Evolutionary conservation across 2,888 invertebrate genomes (phyloP).

Genomic region (Schizotus pectinicornis): DNA sequence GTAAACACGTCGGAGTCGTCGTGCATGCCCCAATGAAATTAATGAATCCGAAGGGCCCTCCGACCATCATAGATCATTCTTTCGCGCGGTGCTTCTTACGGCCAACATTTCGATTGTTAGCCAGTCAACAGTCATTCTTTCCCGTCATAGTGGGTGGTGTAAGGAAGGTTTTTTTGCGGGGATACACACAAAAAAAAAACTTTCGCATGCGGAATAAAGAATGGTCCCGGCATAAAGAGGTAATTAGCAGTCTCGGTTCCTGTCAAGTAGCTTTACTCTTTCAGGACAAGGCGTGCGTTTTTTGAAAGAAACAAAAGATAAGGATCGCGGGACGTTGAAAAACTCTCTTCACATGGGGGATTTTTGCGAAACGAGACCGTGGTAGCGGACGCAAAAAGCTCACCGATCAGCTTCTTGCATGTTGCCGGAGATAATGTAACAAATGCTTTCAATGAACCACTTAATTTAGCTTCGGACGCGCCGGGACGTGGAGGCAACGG

Average conservation of each 20-base stretch:
- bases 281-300: slow-evolving; percentile 47
- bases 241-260: slow-evolving; percentile 56
- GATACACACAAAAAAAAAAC: slow-evolving; percentile 38
- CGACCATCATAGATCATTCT: slow-evolving; percentile 25
- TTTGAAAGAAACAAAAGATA: slow-evolving; percentile 46
- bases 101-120: slow-evolving; percentile 28
- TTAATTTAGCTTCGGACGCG: background rate
- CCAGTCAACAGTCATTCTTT: slow-evolving; percentile 38
- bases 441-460: no score
- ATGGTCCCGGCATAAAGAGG: slow-evolving; percentile 52
- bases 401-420: slow-evolving; percentile 26
- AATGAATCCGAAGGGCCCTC: slow-evolving; percentile 16
- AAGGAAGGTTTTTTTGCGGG: slow-evolving; percentile 26
- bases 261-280: slow-evolving; percentile 54
- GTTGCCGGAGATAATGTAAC: slow-evolving; percentile 13
- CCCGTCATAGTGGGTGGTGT: slow-evolving; percentile 39
- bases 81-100: slow-evolving; percentile 22
- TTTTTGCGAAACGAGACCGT: slow-evolving; percentile 25
- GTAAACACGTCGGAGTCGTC: background rate
- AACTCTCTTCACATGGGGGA: slow-evolving; percentile 31
- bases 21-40: slow-evolving; percentile 8
- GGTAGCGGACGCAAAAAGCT: slow-evolving; percentile 9
- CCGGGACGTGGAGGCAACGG: no score
- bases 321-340: slow-evolving; percentile 39
- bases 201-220: slow-evolving; percentile 49